Evolutionary conservation across 1,140 invertebrate genomes (phyloP).

Genomic region (Tetramorium simillimum): DNA sequence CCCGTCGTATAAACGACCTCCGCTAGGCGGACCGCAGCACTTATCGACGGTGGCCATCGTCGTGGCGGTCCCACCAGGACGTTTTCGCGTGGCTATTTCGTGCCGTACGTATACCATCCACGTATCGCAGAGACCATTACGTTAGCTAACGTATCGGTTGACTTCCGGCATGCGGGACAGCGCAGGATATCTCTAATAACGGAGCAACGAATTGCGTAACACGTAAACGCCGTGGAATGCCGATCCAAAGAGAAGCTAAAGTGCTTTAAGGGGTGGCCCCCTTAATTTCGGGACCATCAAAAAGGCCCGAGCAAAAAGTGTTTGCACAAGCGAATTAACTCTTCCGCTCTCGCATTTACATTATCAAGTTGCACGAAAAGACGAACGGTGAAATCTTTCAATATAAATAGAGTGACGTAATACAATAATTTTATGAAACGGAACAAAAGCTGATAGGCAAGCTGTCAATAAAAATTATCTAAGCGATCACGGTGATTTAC

Average conservation of each 20-base stretch:
- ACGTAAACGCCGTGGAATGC: slow-evolving; percentile 14
- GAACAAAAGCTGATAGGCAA: background rate
- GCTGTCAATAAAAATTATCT: background rate
- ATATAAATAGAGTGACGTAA: background rate
- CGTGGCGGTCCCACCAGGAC: background rate
- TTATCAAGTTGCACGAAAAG: background rate
- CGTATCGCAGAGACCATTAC: background rate
- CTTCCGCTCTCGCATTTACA: background rate
- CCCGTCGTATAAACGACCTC: slow-evolving; percentile 47
- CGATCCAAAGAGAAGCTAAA: background rate
- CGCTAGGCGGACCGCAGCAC: background rate
- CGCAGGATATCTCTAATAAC: slow-evolving; percentile 40
- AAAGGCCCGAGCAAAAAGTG: background rate
- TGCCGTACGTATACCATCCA: background rate
- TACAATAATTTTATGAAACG: slow-evolving; percentile 1
- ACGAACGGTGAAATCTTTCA: background rate
- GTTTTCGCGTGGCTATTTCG: slow-evolving; percentile 29
- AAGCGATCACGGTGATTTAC: background rate
- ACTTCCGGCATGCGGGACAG: slow-evolving; percentile 49
- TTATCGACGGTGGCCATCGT: slow-evolving; percentile 41
- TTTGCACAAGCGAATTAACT: background rate
- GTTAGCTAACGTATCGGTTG: slow-evolving; percentile 18
- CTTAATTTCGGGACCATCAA: background rate
- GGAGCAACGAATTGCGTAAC: slow-evolving; percentile 53
- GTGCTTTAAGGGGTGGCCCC: background rate